phyloP scores from a whole-genome alignment of 2,797 vertebrate genomes.

The Hoplostethus atlanticus region DNA sequence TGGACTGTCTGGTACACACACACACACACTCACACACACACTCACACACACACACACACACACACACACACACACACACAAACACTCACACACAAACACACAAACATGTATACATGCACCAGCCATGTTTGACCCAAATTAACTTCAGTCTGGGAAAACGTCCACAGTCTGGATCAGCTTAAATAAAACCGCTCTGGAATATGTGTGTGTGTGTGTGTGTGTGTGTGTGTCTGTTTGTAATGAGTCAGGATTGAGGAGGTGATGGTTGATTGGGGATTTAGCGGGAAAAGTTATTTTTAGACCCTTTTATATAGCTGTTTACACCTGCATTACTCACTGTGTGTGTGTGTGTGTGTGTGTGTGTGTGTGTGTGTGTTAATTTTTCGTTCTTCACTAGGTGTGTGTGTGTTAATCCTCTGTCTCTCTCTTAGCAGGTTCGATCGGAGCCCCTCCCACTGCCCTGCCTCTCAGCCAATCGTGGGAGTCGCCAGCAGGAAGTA shows the following conservation, averaged over 20 bases:
- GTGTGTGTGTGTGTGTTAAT: not conserved
- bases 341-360: conserved; percentile 23
- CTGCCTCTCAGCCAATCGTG: conserved; percentile 83
- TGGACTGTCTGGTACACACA: conserved; percentile 52
- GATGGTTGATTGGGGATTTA: conserved; percentile 5
- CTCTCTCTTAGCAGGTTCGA: conserved; percentile 69
- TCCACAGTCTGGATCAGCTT: too few relatives aligned
- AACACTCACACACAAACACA: not conserved
- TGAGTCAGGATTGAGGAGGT: not conserved
- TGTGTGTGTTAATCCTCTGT: conserved; percentile 2
- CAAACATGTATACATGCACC: too few relatives aligned
- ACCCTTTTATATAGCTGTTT: not conserved
- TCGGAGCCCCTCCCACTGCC: conserved; percentile 69
- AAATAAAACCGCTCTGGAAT: not conserved
- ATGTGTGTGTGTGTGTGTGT: not conserved
- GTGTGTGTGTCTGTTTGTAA: not conserved
- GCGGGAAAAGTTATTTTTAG: not conserved
- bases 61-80: not conserved
- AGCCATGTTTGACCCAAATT: too few relatives aligned
- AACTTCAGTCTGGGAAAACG: too few relatives aligned
- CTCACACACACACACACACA: conserved; percentile 1
- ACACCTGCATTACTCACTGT: not conserved
- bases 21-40: not conserved
- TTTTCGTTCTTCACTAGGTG: not conserved
- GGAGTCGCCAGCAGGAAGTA: conserved; percentile 69